Evolutionary conservation across 2,888 invertebrate species (phyloP).

Genomic region (Calameuta filiformis): DNA sequence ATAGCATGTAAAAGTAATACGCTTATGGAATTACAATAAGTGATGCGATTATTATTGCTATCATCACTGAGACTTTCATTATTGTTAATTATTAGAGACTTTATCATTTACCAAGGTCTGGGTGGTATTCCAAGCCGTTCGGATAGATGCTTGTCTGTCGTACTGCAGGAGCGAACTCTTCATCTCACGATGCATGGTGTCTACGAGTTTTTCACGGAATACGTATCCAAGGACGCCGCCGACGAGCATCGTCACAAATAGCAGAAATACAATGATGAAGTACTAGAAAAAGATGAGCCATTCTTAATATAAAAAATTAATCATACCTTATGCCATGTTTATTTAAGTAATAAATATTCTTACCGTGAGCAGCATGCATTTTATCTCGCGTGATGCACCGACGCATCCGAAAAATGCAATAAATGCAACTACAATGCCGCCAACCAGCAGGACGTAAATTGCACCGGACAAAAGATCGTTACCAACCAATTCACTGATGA

Average conservation of each 20-base stretch:
- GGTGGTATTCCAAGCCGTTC: conserved; percentile 88
- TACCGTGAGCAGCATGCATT: conserved; percentile 92
- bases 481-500: conserved; percentile 85
- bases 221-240: conserved; percentile 93
- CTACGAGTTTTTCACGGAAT: conserved; percentile 85
- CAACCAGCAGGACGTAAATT: conserved; percentile 84
- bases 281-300: conserved; percentile 73
- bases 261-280: conserved; percentile 87
- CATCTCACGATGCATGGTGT: conserved; percentile 83
- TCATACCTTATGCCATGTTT: background rate
- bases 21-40: background rate
- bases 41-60: background rate
- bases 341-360: conserved; percentile 48
- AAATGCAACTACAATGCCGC: conserved; percentile 83
- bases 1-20: background rate
- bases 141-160: conserved; percentile 76
- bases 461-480: conserved; percentile 90
- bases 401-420: conserved; percentile 92
- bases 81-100: background rate
- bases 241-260: conserved; percentile 90
- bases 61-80: background rate
- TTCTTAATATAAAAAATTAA: background rate
- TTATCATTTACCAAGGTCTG: conserved; percentile 72
- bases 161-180: conserved; percentile 80
- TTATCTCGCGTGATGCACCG: conserved; percentile 93